phyloP scores from a whole-genome alignment of 2,113 vertebrate genomes.

The Monarcha castaneiventris region DNA sequence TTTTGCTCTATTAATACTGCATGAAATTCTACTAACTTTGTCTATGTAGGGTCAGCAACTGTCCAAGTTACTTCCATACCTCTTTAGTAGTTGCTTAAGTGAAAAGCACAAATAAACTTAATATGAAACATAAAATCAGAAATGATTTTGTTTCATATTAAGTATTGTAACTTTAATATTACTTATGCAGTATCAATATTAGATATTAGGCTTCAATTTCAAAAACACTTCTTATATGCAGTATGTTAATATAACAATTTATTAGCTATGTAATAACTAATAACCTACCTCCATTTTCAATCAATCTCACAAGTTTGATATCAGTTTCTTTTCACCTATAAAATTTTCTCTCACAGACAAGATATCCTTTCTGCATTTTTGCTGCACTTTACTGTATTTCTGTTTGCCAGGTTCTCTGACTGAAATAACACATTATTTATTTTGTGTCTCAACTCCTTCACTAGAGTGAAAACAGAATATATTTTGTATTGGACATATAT shows the following conservation, averaged over 20 bases:
- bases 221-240: neutral
- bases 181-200: neutral
- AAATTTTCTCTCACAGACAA: neutral
- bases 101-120: neutral
- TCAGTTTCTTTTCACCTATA: neutral
- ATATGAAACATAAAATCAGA: too few relatives aligned
- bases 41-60: neutral
- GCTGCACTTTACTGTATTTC: neutral
- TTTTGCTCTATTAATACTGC: neutral
- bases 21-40: neutral
- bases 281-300: neutral
- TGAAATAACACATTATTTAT: neutral
- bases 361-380: neutral
- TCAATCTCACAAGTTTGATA: neutral
- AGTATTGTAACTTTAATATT: neutral
- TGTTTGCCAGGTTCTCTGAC: neutral
- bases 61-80: neutral
- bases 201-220: neutral
- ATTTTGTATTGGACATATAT: neutral
- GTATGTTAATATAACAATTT: neutral
- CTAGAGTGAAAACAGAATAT: neutral
- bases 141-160: neutral
- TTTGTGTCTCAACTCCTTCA: neutral
- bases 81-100: neutral
- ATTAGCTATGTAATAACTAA: neutral